A percentile compares a stretch with the other conserved stretches of the same genome.
phyloP scores from a whole-genome alignment of 2,888 invertebrate species.

The Polymixis lichenea region DNA sequence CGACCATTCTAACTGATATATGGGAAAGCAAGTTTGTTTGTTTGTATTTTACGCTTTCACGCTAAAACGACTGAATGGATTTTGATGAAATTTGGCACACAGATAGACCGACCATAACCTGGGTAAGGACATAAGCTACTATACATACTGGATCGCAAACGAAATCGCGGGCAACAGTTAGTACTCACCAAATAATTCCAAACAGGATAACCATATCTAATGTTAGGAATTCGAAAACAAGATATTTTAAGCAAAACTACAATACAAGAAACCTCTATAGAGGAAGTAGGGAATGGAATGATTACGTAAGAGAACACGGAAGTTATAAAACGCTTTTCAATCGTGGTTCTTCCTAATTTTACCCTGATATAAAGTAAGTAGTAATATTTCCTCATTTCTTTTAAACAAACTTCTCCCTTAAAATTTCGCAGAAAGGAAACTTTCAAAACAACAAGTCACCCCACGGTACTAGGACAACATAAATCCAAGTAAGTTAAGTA shows the following conservation, averaged over 20 bases:
- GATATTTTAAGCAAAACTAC: background rate
- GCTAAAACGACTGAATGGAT: no score
- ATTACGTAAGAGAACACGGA: slow-evolving; percentile 31
- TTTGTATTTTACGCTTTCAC: no score
- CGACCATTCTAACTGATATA: no score
- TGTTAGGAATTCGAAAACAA: background rate
- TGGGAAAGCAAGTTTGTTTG: no score
- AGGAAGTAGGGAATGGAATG: background rate
- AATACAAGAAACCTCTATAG: background rate
- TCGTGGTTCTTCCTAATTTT: slow-evolving; percentile 12
- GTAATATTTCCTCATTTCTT: slow-evolving; percentile 40
- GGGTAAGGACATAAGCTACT: no score
- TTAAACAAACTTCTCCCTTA: slow-evolving; percentile 30
- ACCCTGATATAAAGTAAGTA: slow-evolving; percentile 20
- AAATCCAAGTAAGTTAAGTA: slow-evolving; percentile 32
- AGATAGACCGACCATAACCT: no score
- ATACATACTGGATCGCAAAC: no score
- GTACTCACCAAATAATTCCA: background rate
- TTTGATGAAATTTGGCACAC: no score
- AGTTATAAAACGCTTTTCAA: slow-evolving; percentile 22
- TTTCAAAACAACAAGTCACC: slow-evolving; percentile 37
- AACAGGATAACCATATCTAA: background rate
- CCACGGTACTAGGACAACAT: slow-evolving; percentile 40
- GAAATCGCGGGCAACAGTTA: no score
- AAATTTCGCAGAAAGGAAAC: slow-evolving; percentile 30